A percentile compares a stretch with the other conserved stretches of the same genome.
Conservation (phyloP, 2,888 invertebrate genomes). For the Tipula unca region DNA sequence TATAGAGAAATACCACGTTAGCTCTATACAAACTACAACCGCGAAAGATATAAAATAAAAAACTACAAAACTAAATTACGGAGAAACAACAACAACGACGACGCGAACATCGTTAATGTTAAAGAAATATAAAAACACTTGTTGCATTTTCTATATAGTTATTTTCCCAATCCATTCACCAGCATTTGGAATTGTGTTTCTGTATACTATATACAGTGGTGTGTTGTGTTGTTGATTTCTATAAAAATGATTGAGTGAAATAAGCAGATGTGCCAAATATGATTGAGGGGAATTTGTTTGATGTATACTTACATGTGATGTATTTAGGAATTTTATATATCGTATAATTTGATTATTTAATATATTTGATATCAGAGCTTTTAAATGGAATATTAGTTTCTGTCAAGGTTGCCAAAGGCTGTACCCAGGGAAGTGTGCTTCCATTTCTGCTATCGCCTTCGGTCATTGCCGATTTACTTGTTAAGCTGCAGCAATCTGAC, state of each 20-base stretch:
- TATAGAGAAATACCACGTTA: background rate
- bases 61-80: background rate
- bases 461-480: too few relatives aligned
- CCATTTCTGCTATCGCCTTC: too few relatives aligned
- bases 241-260: background rate
- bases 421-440: too few relatives aligned
- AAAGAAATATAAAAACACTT: background rate
- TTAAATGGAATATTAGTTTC: too few relatives aligned
- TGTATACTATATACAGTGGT: background rate
- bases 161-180: constrained; percentile 8
- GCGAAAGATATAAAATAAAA: background rate
- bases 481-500: too few relatives aligned
- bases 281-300: background rate
- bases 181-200: background rate
- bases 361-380: too few relatives aligned
- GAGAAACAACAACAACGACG: background rate
- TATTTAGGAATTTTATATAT: too few relatives aligned
- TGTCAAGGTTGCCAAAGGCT: too few relatives aligned
- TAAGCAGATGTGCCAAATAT: background rate
- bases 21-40: background rate
- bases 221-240: background rate
- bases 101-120: background rate
- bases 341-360: too few relatives aligned
- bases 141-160: background rate
- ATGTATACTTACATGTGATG: too few relatives aligned